Evolutionary conservation across 1,140 invertebrate species (phyloP).

Genomic region (Drosophila nasuta): DNA sequence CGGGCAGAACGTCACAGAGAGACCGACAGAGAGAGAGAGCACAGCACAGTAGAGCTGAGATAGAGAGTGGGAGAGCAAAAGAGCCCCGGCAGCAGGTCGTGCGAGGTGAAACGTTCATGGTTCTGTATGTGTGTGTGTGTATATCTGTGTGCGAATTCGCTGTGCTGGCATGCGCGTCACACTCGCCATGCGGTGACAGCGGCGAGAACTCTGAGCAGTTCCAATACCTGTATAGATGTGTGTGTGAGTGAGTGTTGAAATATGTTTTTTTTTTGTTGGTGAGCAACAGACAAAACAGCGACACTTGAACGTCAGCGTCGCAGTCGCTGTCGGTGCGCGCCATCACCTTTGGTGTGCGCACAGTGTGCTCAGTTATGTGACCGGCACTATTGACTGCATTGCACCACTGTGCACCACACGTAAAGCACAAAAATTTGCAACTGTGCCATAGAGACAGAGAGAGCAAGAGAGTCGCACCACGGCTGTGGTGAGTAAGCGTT

Average conservation of each 20-base stretch:
- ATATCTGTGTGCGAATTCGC: slow-evolving; percentile 49
- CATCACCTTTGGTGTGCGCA: slow-evolving; percentile 34
- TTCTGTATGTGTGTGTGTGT: slow-evolving; percentile 14
- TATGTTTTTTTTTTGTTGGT: slow-evolving; percentile 29
- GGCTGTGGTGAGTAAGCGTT: slow-evolving; percentile 49
- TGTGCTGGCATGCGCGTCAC: slow-evolving; percentile 62
- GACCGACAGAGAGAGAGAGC: slow-evolving; percentile 1
- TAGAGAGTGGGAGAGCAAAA: slow-evolving; percentile 17
- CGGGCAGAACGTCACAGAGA: slow-evolving; percentile 12
- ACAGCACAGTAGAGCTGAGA: background rate
- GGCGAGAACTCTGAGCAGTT: slow-evolving; percentile 11
- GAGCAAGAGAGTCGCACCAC: background rate
- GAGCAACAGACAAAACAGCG: slow-evolving; percentile 51
- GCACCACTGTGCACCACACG: slow-evolving; percentile 42
- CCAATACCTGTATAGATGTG: slow-evolving; percentile 4
- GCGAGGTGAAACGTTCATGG: slow-evolving; percentile 57
- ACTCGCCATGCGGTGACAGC: slow-evolving; percentile 41
- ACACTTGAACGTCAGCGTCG: slow-evolving; percentile 12
- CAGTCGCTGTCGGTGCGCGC: slow-evolving; percentile 21
- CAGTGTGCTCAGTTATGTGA: slow-evolving; percentile 45
- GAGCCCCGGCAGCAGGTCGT: slow-evolving; percentile 56
- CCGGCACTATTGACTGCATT: slow-evolving; percentile 48
- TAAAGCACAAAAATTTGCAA: slow-evolving; percentile 43
- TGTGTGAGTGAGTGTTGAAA: slow-evolving; percentile 8
- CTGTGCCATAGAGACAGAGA: slow-evolving; percentile 6